These are phyloP conservation scores for Eupristina koningsbergeri DNA, from an alignment of 1,140 invertebrate genomes.

Conservation along the genomic window DNA sequence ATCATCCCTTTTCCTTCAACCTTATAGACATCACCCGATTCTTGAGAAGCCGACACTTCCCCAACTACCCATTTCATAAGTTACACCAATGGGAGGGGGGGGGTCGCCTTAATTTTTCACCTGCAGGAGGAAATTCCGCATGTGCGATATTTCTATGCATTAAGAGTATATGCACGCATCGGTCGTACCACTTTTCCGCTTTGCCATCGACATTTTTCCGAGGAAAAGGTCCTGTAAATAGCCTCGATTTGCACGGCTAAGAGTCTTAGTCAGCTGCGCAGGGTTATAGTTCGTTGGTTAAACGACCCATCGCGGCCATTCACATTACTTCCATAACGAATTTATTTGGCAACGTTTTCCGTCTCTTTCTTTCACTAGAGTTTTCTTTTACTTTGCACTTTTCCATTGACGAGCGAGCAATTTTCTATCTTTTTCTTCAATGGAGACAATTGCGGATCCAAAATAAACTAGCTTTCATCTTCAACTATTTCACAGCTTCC, in stretches of 20 bases:
- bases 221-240: background rate
- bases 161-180: too few relatives aligned
- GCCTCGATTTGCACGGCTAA: conserved; percentile 64
- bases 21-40: background rate
- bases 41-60: background rate
- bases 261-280: conserved; percentile 63
- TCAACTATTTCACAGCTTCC: background rate
- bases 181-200: background rate
- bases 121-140: too few relatives aligned
- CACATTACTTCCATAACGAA: conserved; percentile 57
- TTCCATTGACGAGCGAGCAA: background rate
- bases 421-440: background rate
- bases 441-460: background rate
- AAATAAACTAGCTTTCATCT: background rate
- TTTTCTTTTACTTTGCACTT: background rate
- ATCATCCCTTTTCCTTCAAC: too few relatives aligned
- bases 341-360: conserved; percentile 41
- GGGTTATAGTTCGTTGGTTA: conserved; percentile 51
- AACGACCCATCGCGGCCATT: conserved; percentile 55
- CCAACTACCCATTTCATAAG: background rate
- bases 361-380: background rate
- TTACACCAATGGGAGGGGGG: too few relatives aligned
- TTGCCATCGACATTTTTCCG: background rate
- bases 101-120: background rate
- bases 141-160: background rate